These are phyloP conservation scores for Ceratina australensis DNA, from an alignment of 1,140 invertebrate species.

Conservation along the genomic window DNA sequence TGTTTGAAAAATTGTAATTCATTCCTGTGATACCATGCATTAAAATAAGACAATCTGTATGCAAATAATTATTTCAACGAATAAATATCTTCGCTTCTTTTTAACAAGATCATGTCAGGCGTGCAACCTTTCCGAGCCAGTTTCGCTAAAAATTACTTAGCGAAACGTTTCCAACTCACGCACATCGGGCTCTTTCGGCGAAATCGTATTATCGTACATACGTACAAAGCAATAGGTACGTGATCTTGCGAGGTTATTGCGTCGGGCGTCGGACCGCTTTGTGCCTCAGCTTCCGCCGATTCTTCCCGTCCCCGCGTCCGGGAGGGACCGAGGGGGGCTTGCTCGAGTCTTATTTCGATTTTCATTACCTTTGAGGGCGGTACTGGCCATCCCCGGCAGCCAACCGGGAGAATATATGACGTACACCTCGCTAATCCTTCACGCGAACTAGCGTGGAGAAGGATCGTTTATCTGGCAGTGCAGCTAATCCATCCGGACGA, in stretches of 20 bases:
- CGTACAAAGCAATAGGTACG: slow-evolving; percentile 27
- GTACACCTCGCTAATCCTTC: slow-evolving; percentile 63
- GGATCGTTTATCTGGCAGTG: slow-evolving; percentile 64
- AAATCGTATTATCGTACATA: slow-evolving; percentile 36
- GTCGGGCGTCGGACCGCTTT: slow-evolving; percentile 25
- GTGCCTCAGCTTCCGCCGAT: slow-evolving; percentile 32
- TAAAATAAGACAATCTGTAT: too few relatives aligned
- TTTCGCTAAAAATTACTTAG: background rate
- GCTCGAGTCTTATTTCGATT: slow-evolving; percentile 54
- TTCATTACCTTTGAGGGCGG: slow-evolving; percentile 61
- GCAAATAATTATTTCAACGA: too few relatives aligned
- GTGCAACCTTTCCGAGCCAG: too few relatives aligned
- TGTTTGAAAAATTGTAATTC: too few relatives aligned
- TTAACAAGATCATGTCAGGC: too few relatives aligned
- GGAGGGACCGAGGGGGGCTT: too few relatives aligned
- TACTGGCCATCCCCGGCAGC: background rate
- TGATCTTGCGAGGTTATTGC: slow-evolving; percentile 26
- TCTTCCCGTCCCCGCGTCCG: slow-evolving; percentile 34
- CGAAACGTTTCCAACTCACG: background rate
- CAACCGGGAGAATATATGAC: slow-evolving; percentile 53
- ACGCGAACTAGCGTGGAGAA: slow-evolving; percentile 65
- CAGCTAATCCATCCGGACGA: slow-evolving; percentile 51
- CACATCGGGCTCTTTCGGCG: background rate
- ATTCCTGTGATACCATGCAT: too few relatives aligned
- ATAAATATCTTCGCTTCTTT: too few relatives aligned